Conservation (phyloP, 1,140 invertebrate species). For the Leptestheria dahalacensis region DNA sequence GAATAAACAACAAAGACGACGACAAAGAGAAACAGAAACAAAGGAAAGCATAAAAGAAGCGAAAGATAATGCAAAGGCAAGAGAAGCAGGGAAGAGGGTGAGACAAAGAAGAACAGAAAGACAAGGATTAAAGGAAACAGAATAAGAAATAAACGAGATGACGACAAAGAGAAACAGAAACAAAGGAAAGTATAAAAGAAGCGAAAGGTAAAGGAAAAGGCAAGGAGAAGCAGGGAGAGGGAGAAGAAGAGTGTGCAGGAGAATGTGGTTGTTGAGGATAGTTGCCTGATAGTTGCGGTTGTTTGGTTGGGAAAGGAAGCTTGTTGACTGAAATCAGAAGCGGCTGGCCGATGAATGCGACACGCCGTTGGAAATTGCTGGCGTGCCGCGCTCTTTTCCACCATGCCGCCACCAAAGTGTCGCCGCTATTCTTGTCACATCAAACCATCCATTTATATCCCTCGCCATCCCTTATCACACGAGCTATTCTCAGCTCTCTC, state of each 20-base stretch:
- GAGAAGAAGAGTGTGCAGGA: background rate
- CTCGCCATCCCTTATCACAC: background rate
- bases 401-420: background rate
- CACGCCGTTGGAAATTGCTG: background rate
- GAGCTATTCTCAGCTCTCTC: no score
- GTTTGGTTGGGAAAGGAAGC: background rate
- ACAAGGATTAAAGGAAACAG: background rate
- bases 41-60: background rate
- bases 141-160: no score
- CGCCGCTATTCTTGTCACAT: background rate
- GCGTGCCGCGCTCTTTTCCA: background rate
- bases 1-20: background rate
- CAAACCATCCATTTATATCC: background rate
- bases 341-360: background rate
- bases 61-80: background rate
- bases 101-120: background rate
- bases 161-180: no score
- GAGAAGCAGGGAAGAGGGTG: background rate
- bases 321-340: background rate
- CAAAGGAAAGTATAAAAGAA: no score
- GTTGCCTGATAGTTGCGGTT: background rate
- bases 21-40: no score
- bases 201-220: background rate
- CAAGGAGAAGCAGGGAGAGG: background rate
- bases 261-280: no score